Evolutionary conservation across 2,113 vertebrate species (phyloP), one percentile per base, ranked within the genome.

Genomic region (Lanius ludovicianus): DNA sequence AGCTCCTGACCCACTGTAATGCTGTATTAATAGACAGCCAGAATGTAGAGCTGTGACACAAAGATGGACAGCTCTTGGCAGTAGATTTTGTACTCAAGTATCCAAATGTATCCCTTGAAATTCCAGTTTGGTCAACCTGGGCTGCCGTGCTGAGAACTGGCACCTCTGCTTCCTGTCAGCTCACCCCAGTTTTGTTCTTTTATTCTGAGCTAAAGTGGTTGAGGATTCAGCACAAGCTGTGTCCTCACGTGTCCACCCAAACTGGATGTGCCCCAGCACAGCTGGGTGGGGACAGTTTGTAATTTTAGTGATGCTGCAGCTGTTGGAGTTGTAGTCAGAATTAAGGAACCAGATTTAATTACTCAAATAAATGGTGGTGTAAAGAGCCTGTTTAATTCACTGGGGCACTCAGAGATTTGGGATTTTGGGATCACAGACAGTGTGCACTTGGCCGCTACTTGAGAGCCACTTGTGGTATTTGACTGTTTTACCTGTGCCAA

Each of bases 31-130:
- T 88, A 94, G 89, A 19, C n/a, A 52, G 64, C 0, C 2, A 62
- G 78, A 93, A 93, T 5, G 41, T 1, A 59, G 84, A 76, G 49
- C 85, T 53, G 78, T 0, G 21, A 56, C 90, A 87, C 69, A 25
- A 10, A 60, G 79, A 76, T 0, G 82, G 90, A 60, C 80, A 87
- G 78, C 41, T 85, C 56, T 20, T 62, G 92, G 90, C 82, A 68
- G 84, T 1, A 60, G 74, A 31, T 76, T 97, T 79, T 93, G 82
- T 85, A 28, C 55, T 91, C 39, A 4, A 33, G 69, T 75, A 31
- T 55, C 89, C 67, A 70, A 93, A 91, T 25, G 44, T 62, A 13
- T 16, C 68, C 76, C 91, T 84, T 53, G 80, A 84, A 65, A 89
- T 77, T 90, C 89, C 55, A 74, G 67, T 68, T 76, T n/a, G 49